Evolutionary conservation across 1,140 invertebrate genomes (phyloP).

Genomic region (Platyscapa corneri): DNA sequence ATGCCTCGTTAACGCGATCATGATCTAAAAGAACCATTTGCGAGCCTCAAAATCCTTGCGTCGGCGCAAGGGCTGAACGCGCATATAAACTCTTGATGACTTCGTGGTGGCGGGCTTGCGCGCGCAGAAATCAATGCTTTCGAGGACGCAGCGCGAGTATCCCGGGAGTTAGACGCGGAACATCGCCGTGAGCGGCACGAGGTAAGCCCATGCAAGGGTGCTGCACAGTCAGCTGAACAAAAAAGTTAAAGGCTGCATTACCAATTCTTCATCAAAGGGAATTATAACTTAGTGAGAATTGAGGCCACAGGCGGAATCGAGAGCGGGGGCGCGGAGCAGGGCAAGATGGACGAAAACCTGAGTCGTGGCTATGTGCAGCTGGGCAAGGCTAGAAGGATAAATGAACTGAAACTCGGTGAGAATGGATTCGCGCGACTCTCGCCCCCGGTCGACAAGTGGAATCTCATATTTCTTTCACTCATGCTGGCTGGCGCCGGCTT

Average conservation of each 20-base stretch:
- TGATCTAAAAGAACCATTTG: not conserved
- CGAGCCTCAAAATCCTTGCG: not conserved
- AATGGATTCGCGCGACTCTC: conserved; percentile 76
- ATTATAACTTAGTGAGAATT: not conserved
- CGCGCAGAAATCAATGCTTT: conserved; percentile 69
- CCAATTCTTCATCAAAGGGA: not conserved
- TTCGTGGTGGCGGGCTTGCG: conserved; percentile 42
- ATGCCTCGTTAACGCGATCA: not conserved
- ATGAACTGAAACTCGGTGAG: conserved; percentile 74
- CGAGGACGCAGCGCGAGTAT: not conserved
- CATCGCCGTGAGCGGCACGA: not conserved
- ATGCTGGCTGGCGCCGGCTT: conserved; percentile 92
- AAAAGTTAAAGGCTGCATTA: no score
- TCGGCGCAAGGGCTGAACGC: not conserved
- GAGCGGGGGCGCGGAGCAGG: not conserved
- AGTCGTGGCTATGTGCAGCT: conserved; percentile 80
- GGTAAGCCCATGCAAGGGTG: not conserved
- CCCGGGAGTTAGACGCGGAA: conserved; percentile 8
- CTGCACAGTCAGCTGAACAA: not conserved
- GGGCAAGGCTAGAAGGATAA: conserved; percentile 74
- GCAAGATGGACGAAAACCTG: conserved; percentile 80
- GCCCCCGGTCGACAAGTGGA: conserved; percentile 84
- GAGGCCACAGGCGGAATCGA: not conserved
- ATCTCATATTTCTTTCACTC: conserved; percentile 86
- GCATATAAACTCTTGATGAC: not conserved